Conservation (phyloP, 1,140 invertebrate species). For the Ceratosolen fusciceps region DNA sequence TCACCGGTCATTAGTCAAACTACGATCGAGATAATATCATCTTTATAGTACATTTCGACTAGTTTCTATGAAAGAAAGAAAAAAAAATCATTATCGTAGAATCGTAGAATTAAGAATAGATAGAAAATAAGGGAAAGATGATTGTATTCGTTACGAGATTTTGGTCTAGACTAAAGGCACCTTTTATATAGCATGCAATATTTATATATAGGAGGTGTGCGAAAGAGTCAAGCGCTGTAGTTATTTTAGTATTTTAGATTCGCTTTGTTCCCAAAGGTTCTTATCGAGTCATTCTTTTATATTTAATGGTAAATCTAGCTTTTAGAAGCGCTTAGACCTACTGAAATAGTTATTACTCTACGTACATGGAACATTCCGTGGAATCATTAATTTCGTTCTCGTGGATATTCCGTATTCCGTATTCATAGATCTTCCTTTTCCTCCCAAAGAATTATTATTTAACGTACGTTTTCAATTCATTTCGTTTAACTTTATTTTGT, state of each 20-base stretch:
- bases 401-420: no score
- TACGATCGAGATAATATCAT: constrained; percentile 29
- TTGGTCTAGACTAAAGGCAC: constrained; percentile 51
- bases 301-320: neutral
- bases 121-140: constrained; percentile 46
- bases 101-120: constrained; percentile 46
- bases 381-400: neutral
- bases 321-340: constrained; percentile 14
- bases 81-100: no score
- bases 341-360: neutral
- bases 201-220: constrained; percentile 35
- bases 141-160: constrained; percentile 49
- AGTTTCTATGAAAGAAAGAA: constrained; percentile 44
- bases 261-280: constrained; percentile 45
- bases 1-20: constrained; percentile 21
- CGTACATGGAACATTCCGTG: neutral
- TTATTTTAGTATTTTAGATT: constrained; percentile 31
- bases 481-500: no score
- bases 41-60: constrained; percentile 41
- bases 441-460: no score
- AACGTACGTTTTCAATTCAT: no score
- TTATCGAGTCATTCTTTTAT: constrained; percentile 5
- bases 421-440: no score
- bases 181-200: constrained; percentile 44
- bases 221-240: constrained; percentile 37